Evolutionary conservation across 2,797 vertebrate genomes (phyloP).

Genomic region (Halcyon smyrnensis): DNA sequence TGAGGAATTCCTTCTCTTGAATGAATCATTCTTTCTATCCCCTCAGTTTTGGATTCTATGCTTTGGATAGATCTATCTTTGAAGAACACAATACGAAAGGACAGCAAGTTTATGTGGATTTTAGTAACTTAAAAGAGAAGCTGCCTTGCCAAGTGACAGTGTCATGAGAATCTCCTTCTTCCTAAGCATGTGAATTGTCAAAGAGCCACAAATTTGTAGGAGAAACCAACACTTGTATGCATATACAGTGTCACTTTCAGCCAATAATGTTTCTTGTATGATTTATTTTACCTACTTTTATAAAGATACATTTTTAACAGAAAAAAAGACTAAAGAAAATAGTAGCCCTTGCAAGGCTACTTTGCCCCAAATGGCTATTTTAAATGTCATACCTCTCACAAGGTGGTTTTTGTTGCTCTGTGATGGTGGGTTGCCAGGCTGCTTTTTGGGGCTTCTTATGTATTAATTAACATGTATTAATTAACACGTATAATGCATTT

Average conservation of each 20-base stretch:
- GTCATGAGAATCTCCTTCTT: background rate
- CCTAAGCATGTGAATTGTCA: background rate
- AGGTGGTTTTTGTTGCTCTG: background rate
- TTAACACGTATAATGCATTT: background rate
- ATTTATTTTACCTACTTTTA: background rate
- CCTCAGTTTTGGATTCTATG: background rate
- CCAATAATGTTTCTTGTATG: background rate
- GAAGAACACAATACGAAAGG: background rate
- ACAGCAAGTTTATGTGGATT: background rate
- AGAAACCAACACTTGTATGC: background rate
- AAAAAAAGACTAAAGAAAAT: background rate
- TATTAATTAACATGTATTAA: background rate
- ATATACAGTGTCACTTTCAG: background rate
- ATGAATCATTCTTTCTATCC: background rate
- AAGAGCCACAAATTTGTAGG: background rate
- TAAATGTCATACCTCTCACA: background rate
- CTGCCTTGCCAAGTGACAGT: background rate
- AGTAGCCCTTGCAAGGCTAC: background rate
- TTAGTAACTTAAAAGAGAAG: background rate
- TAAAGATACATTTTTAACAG: background rate
- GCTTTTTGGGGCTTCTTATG: background rate
- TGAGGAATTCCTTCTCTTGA: background rate
- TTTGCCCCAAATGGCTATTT: background rate
- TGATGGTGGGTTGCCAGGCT: background rate
- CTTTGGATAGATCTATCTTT: background rate